These are phyloP conservation scores for Trichonephila clavata DNA, from an alignment of 1,140 invertebrate genomes.

Conservation along the genomic window DNA sequence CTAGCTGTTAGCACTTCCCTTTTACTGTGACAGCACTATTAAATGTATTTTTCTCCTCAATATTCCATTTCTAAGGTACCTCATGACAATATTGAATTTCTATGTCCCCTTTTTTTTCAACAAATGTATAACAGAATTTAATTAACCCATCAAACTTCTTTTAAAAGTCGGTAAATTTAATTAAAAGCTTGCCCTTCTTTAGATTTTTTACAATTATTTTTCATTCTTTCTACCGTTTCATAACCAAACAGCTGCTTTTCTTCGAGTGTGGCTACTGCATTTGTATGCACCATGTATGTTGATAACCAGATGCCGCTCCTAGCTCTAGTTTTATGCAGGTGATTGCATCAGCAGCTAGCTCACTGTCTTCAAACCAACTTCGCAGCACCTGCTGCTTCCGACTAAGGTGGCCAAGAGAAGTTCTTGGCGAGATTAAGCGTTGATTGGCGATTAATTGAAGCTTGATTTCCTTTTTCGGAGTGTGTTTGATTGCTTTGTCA, in stretches of 20 bases:
- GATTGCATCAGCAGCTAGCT: slow-evolving; percentile 41
- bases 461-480: background rate
- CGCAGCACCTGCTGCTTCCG: slow-evolving; percentile 50
- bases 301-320: slow-evolving; percentile 6
- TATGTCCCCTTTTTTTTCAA: background rate
- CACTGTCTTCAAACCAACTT: background rate
- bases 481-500: no score
- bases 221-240: slow-evolving; percentile 36
- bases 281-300: slow-evolving; percentile 52
- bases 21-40: background rate
- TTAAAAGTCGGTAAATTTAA: slow-evolving; percentile 58
- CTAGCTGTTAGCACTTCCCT: background rate
- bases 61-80: background rate
- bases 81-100: background rate
- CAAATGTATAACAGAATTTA: slow-evolving; percentile 48
- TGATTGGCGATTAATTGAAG: background rate
- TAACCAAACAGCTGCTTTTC: slow-evolving; percentile 25
- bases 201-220: slow-evolving; percentile 28
- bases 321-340: slow-evolving; percentile 70
- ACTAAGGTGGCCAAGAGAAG: slow-evolving; percentile 8
- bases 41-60: background rate
- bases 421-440: slow-evolving; percentile 32
- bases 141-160: slow-evolving; percentile 54
- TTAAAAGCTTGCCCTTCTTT: slow-evolving; percentile 49
- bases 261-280: slow-evolving; percentile 14